Percentiles rank a stretch among this genome's conserved stretches.
Conservation (phyloP, 1,140 invertebrate species). For the Sitobion miscanthi region DNA sequence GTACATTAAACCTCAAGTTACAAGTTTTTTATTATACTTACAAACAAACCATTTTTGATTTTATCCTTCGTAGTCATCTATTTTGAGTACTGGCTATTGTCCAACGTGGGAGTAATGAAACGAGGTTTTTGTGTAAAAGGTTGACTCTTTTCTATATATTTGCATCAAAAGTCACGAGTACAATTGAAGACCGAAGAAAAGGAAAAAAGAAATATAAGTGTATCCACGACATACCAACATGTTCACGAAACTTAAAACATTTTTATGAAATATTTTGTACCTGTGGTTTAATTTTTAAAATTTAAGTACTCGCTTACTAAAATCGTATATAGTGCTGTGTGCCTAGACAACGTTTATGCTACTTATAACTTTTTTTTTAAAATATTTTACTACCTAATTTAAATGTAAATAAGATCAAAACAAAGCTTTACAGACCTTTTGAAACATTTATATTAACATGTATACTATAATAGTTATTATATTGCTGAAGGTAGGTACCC, state of each 20-base stretch:
- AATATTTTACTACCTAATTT: too few species aligned
- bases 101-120: not conserved
- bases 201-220: constrained; percentile 11
- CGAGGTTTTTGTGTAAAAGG: constrained; percentile 9
- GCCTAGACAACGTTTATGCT: not conserved
- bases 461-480: not conserved
- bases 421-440: not conserved
- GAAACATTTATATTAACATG: not conserved
- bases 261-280: not conserved
- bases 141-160: constrained; percentile 9
- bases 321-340: not conserved
- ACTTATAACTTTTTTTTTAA: not conserved
- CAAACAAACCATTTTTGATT: constrained; percentile 25
- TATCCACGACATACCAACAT: not conserved
- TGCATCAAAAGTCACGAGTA: not conserved
- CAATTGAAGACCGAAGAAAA: not conserved
- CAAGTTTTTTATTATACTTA: not conserved
- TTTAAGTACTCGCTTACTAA: not conserved
- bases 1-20: not conserved
- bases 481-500: too few species aligned
- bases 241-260: not conserved
- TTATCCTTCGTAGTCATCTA: not conserved
- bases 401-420: not conserved
- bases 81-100: not conserved
- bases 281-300: not conserved